phyloP scores from a whole-genome alignment of 2,113 vertebrate genomes.

The Lethenteron reissneri region DNA sequence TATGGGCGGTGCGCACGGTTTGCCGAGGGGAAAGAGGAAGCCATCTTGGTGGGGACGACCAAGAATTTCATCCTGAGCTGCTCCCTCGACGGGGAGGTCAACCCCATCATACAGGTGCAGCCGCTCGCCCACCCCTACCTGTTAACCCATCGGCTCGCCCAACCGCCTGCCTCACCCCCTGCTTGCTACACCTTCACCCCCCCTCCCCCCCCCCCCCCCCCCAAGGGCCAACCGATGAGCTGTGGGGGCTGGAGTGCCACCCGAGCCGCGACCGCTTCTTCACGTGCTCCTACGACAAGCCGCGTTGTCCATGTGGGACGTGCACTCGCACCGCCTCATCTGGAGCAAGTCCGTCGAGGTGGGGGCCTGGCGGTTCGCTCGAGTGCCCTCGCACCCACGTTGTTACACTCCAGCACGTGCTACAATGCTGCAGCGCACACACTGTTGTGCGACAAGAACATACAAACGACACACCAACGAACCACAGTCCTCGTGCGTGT shows the following conservation, averaged over 20 bases:
- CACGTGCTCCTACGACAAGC: slow-evolving; percentile 50
- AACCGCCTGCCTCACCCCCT: too few relatives aligned
- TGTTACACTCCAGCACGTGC: too few relatives aligned
- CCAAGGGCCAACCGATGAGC: slow-evolving; percentile 62
- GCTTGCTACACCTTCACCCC: too few relatives aligned
- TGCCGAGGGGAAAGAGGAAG: slow-evolving; percentile 40
- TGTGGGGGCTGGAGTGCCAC: slow-evolving; percentile 68
- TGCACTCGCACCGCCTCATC: slow-evolving; percentile 40
- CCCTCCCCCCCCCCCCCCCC: not conserved
- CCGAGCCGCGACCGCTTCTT: slow-evolving; percentile 46
- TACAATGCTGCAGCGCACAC: too few relatives aligned
- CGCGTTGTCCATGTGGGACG: slow-evolving; percentile 52
- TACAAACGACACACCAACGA: too few relatives aligned
- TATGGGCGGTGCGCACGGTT: slow-evolving; percentile 45
- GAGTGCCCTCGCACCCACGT: too few relatives aligned
- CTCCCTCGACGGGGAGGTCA: slow-evolving; percentile 33
- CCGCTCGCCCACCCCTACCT: not conserved
- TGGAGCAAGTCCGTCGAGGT: slow-evolving; percentile 60
- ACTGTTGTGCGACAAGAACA: too few relatives aligned
- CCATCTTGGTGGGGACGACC: slow-evolving; percentile 51
- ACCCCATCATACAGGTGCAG: slow-evolving; percentile 42
- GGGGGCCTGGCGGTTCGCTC: not conserved
- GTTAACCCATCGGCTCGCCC: not conserved
- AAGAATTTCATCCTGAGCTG: slow-evolving; percentile 52
- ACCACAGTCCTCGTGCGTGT: too few relatives aligned